phyloP scores from a whole-genome alignment of 2,888 invertebrate species.

The Synergus laeviventris region DNA sequence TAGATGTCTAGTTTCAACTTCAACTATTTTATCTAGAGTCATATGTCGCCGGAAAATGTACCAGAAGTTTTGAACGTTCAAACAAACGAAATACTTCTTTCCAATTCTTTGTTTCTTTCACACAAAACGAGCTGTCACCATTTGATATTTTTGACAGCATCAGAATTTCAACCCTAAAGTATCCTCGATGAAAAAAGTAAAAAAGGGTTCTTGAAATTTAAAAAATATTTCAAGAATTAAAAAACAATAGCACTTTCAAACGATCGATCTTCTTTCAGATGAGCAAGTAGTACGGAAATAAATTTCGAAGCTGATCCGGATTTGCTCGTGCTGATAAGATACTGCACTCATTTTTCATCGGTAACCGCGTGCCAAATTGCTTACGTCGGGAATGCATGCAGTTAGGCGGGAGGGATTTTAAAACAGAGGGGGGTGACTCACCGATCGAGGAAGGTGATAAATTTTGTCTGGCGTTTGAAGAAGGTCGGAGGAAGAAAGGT shows the following conservation, averaged over 20 bases:
- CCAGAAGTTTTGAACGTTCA: too few relatives aligned
- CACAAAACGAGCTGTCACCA: too few relatives aligned
- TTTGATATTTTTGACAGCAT: too few relatives aligned
- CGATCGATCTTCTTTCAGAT: slow-evolving; percentile 2
- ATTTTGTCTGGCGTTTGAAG: slow-evolving; percentile 30
- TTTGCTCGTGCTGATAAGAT: slow-evolving; percentile 38
- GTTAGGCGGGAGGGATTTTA: background rate
- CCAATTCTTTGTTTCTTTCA: too few relatives aligned
- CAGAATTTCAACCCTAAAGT: too few relatives aligned
- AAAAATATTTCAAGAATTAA: background rate
- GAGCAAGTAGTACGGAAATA: slow-evolving; percentile 12
- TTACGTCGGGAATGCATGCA: background rate
- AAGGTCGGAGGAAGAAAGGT: slow-evolving; percentile 11
- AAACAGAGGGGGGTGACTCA: slow-evolving; percentile 4
- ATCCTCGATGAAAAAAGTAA: too few relatives aligned
- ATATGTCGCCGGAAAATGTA: too few relatives aligned
- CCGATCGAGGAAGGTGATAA: slow-evolving; percentile 37
- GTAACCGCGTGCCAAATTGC: slow-evolving; percentile 31
- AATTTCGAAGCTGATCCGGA: background rate
- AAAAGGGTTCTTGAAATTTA: too few relatives aligned
- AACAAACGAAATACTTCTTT: too few relatives aligned
- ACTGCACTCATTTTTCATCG: slow-evolving; percentile 31
- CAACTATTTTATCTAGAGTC: too few relatives aligned
- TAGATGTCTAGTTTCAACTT: background rate
- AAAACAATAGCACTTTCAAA: background rate